Conservation (phyloP, 2,113 vertebrate genomes). For the Antigone vipio region DNA sequence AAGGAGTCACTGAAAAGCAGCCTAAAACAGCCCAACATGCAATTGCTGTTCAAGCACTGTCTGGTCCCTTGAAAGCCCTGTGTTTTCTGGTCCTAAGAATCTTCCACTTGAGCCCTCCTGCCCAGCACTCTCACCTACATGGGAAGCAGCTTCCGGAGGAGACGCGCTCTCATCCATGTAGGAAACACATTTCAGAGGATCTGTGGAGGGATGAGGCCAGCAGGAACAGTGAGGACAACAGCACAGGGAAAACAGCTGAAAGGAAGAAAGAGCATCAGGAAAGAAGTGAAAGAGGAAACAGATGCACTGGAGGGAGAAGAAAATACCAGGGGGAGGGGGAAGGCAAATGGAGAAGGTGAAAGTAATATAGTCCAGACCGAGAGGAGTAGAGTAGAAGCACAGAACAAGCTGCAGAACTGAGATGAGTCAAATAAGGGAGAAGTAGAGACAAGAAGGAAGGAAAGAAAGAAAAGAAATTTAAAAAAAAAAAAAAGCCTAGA, state of each 20-base stretch:
- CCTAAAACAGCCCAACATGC: not conserved
- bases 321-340: not conserved
- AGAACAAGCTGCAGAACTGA: not conserved
- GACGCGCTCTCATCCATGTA: rapidly evolving
- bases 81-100: not conserved
- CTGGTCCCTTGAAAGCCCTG: not conserved
- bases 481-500: not conserved
- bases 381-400: not conserved
- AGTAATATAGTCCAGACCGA: not conserved
- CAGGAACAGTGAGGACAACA: not conserved
- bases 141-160: not conserved
- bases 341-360: not conserved
- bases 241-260: not conserved
- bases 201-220: not conserved
- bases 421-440: not conserved
- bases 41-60: not conserved
- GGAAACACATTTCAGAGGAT: conserved; percentile 8
- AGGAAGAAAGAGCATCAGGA: not conserved
- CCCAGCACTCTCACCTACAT: not conserved
- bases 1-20: not conserved
- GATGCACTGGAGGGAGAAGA: not conserved
- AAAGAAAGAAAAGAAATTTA: not conserved
- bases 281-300: conserved; percentile 51
- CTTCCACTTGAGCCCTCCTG: not conserved
- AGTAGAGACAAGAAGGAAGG: not conserved